Conservation (phyloP, 2,888 invertebrate genomes). For the Drosophila mulleri region DNA sequence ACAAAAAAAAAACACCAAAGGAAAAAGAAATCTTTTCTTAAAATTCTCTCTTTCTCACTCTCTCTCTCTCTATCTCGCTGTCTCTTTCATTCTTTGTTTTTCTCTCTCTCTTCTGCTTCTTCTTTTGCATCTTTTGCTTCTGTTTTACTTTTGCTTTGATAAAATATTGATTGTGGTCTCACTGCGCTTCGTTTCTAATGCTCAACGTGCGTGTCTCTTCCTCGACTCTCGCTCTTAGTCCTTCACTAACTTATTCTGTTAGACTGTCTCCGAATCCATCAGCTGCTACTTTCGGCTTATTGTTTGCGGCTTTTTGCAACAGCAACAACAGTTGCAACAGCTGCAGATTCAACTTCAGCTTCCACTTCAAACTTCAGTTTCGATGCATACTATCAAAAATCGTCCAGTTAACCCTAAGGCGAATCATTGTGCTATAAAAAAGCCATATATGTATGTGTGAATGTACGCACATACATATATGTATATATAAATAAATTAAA, state of each 20-base stretch:
- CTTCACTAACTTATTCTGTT: conserved; percentile 13
- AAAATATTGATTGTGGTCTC: conserved; percentile 76
- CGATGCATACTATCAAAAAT: conserved; percentile 53
- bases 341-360: conserved; percentile 29
- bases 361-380: conserved; percentile 50
- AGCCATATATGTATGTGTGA: neutral
- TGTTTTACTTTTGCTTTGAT: conserved; percentile 64
- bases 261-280: conserved; percentile 21
- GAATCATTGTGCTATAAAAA: neutral
- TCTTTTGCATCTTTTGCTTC: conserved; percentile 12
- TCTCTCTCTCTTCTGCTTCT: neutral
- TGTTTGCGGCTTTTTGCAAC: conserved; percentile 45
- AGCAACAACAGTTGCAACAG: conserved; percentile 34
- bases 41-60: conserved; percentile 22
- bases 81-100: neutral
- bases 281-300: conserved; percentile 51
- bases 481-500: too few relatives aligned
- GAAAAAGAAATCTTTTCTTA: conserved; percentile 24
- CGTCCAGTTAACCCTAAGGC: conserved; percentile 42
- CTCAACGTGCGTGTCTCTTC: conserved; percentile 64
- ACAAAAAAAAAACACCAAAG: conserved; percentile 21
- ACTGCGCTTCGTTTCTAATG: conserved; percentile 53
- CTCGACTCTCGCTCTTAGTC: conserved; percentile 3
- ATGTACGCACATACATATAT: too few relatives aligned
- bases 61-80: neutral